Evolutionary conservation across 2,113 vertebrate species (phyloP).

Genomic region (Limanda limanda): DNA sequence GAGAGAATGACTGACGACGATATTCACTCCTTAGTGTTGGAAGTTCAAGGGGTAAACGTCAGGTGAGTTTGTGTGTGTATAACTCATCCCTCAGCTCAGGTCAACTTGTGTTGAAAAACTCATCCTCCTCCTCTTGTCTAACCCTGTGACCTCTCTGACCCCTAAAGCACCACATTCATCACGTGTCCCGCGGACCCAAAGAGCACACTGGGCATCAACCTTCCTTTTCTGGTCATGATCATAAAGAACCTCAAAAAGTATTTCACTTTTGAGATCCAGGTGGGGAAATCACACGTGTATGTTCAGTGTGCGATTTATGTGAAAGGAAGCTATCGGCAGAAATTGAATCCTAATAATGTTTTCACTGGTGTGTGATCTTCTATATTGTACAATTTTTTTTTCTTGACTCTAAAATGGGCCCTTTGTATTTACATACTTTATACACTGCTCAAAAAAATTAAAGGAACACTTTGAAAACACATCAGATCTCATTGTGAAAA

Average conservation of each 20-base stretch:
- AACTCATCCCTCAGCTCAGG: background rate
- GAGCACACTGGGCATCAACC: constrained; percentile 95
- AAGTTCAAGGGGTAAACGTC: constrained; percentile 95
- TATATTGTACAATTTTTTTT: too few species aligned
- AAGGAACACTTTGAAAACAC: too few species aligned
- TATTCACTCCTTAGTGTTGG: constrained; percentile 94
- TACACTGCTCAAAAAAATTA: too few species aligned
- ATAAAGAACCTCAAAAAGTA: constrained; percentile 98
- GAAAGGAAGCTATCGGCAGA: too few species aligned
- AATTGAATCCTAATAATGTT: too few species aligned
- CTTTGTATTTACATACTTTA: too few species aligned
- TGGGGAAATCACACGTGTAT: constrained; percentile 71
- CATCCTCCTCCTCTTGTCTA: background rate
- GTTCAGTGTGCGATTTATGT: too few species aligned
- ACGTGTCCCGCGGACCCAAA: constrained; percentile 98
- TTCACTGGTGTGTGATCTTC: too few species aligned
- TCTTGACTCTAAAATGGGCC: too few species aligned
- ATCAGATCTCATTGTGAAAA: too few species aligned
- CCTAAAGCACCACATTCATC: constrained; percentile 94
- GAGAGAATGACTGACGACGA: constrained; percentile 95
- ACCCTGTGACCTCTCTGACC: background rate
- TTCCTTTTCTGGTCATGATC: constrained; percentile 97
- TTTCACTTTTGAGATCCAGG: constrained; percentile 99
- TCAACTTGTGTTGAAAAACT: background rate
- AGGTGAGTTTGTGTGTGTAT: constrained; percentile 81